Conservation (phyloP, 92 coral and sea anemone species). For the Meandrina meandrites region DNA sequence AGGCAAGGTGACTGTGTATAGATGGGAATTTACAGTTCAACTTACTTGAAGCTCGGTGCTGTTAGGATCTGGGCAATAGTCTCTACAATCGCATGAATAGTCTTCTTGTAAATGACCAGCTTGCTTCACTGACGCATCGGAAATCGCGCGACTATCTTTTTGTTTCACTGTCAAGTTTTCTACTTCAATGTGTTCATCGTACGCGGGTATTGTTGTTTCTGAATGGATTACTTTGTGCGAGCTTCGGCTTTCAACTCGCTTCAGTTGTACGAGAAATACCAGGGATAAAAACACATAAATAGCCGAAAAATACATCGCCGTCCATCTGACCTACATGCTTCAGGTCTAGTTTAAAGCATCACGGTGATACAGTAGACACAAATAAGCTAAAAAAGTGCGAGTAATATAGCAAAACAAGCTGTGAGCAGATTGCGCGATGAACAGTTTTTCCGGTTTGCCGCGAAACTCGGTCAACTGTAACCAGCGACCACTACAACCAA, state of each 20-base stretch:
- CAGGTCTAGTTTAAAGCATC: background rate
- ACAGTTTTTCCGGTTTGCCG: background rate
- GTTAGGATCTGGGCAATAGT: conserved; percentile 15
- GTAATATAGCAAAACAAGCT: background rate
- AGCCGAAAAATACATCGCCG: background rate
- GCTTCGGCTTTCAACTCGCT: background rate
- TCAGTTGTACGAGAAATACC: background rate
- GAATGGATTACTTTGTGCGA: background rate
- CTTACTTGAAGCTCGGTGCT: conserved; percentile 21
- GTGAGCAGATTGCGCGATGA: background rate
- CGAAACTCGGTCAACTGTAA: background rate
- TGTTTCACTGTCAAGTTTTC: background rate
- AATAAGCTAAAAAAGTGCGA: background rate
- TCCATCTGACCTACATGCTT: background rate
- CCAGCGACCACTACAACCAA: background rate
- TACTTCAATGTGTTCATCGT: background rate
- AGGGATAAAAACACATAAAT: background rate
- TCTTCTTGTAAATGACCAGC: background rate
- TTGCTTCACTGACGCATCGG: background rate
- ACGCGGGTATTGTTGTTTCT: background rate
- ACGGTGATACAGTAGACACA: background rate
- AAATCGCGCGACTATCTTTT: background rate
- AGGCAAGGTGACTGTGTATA: background rate
- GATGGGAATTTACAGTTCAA: background rate
- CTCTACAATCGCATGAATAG: background rate